These are phyloP conservation scores for Hypercompe scribonia DNA, from an alignment of 2,888 invertebrate species.

Conservation along the genomic window DNA sequence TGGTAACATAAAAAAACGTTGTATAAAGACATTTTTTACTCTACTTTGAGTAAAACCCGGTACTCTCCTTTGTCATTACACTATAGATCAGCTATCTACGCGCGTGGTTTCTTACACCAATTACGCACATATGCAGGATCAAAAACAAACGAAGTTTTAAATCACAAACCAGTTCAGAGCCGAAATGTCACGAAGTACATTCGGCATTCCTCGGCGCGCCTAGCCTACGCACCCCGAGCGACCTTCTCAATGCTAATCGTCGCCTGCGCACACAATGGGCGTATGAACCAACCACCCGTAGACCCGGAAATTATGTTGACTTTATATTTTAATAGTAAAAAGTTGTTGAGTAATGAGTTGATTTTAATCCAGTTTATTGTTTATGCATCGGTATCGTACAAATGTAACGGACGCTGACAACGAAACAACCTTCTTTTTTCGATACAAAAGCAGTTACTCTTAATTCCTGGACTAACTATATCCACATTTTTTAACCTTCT, in stretches of 20 bases:
- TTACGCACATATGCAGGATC: slow-evolving; percentile 27
- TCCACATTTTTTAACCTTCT: not conserved
- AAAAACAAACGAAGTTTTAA: slow-evolving; percentile 43
- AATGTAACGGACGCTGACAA: not conserved
- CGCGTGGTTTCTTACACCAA: slow-evolving; percentile 19
- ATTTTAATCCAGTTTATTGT: slow-evolving; percentile 20
- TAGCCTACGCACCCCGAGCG: slow-evolving; percentile 67
- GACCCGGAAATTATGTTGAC: slow-evolving; percentile 50
- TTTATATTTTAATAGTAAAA: slow-evolving; percentile 37
- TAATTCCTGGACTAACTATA: not conserved
- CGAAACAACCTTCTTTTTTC: not conserved
- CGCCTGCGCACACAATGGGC: slow-evolving; percentile 53
- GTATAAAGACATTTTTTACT: not conserved
- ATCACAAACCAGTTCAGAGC: slow-evolving; percentile 53
- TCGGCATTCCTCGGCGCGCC: slow-evolving; percentile 68
- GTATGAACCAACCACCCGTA: slow-evolving; percentile 34
- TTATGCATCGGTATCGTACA: not conserved
- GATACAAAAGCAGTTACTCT: not conserved
- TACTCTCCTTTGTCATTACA: slow-evolving; percentile 3
- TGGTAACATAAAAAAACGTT: not conserved
- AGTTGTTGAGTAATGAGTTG: slow-evolving; percentile 20
- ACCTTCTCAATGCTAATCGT: slow-evolving; percentile 81
- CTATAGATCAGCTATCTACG: not conserved
- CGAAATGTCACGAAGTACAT: slow-evolving; percentile 67
- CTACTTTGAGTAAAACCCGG: not conserved